Base-by-base conservation (phyloP, 2,888 invertebrate genomes). In the Nymphalis urticae region DNA sequence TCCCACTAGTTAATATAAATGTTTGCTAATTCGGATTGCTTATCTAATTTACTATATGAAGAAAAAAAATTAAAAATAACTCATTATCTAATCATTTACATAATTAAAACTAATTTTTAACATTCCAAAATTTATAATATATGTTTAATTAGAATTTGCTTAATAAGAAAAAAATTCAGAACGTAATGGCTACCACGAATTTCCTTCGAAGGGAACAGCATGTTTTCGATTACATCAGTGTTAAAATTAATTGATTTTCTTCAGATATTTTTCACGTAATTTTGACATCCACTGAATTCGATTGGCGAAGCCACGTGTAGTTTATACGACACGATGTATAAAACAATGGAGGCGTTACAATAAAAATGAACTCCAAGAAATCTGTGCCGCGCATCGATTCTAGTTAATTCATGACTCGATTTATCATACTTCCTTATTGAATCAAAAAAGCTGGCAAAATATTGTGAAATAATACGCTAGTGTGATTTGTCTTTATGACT, bases 401-500 rank as follows among this genome's bases (percentile, higher is more conserved):
- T 36, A 32, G 66, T 48, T 67, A 67, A 67, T 32, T 62, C 48
- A 66, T 48, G 19, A 54, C 32, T 62, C 62, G 66, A 67, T 67
- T 67, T 62, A 67, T 62, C 56, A 32, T 47, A 48, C 60, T 63
- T 58, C 63, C 51, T 63, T 59, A 58, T 63, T 50, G 58, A 36
- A 19, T 19, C 17, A 24, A 60, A 47, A 10, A 53, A 21, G 47
- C 56, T 48, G 62, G 66, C 32, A 54, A 53, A 60, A 60, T 61
- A 61, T 66, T 66, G 66, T 61, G 66, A 50, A 66, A 66, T 61
- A 51, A 42, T 42, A 13, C 42, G 13, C 42, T 13, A 13, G 42
- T 42, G 42, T 42, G 42, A 42, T 42, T 75, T 73, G 73, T 47
- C 70, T 70, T 62, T 68, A 71, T 71, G 72, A 74, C 70, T 66